Conservation (phyloP, 92 coral and sea anemone genomes). For the Zoanthus sociatus region DNA sequence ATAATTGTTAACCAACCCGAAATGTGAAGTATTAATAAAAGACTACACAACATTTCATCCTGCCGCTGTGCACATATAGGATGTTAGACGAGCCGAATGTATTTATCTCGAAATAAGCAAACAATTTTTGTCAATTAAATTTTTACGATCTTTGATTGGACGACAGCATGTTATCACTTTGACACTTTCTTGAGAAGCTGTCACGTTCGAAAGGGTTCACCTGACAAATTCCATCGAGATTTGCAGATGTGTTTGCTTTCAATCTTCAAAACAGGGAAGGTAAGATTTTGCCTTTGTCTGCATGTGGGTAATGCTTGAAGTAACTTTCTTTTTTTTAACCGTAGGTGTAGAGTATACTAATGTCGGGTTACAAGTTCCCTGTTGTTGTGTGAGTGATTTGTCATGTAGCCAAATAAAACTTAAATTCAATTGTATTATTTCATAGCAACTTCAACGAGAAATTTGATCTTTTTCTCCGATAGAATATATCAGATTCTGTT, state of each 20-base stretch:
- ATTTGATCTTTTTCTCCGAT: conserved; percentile 30
- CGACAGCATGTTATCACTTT: conserved; percentile 32
- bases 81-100: not conserved
- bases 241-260: conserved; percentile 50
- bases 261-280: conserved; percentile 31
- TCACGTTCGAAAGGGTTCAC: conserved; percentile 46
- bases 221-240: conserved; percentile 43
- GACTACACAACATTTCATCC: too few species aligned
- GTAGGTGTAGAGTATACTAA: not conserved
- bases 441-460: conserved; percentile 38
- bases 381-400: not conserved
- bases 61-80: not conserved
- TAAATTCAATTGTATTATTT: not conserved
- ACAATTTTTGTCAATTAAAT: conserved; percentile 22
- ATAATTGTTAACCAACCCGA: too few species aligned
- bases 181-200: conserved; percentile 36
- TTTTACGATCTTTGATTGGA: conserved; percentile 37
- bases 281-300: conserved; percentile 8
- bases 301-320: not conserved
- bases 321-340: not conserved
- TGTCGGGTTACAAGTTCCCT: not conserved
- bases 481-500: not conserved
- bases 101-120: not conserved
- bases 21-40: too few species aligned
- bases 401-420: conserved; percentile 7